phyloP scores from a whole-genome alignment of 2,113 vertebrate species.

The Datnioides undecimradiatus region DNA sequence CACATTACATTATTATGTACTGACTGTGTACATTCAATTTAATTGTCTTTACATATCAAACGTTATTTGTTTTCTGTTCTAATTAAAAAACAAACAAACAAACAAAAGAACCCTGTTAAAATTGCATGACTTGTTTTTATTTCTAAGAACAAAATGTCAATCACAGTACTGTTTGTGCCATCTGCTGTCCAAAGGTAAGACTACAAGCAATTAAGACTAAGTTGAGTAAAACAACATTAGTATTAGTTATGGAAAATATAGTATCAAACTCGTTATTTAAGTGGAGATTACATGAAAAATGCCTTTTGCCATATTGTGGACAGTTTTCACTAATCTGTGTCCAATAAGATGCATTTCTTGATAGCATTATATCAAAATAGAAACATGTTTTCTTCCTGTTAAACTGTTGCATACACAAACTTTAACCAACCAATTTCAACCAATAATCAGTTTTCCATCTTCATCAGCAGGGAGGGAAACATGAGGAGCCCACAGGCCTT shows the following conservation, averaged over 20 bases:
- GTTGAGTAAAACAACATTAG: neutral
- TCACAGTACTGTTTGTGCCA: constrained; percentile 24
- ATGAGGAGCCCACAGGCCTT: constrained; percentile 89
- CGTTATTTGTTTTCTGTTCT: neutral
- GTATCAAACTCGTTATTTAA: too few relatives aligned
- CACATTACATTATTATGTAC: neutral
- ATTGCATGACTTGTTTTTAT: neutral
- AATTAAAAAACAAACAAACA: neutral
- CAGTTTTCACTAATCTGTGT: too few relatives aligned
- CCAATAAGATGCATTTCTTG: too few relatives aligned
- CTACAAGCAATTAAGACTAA: neutral
- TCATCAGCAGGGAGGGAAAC: constrained; percentile 85
- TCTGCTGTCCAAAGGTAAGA: constrained; percentile 47
- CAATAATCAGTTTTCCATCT: constrained; percentile 2
- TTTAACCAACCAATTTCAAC: too few relatives aligned
- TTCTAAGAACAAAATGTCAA: neutral
- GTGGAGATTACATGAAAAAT: too few relatives aligned
- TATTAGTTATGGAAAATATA: too few relatives aligned
- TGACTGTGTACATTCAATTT: neutral
- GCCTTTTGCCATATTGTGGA: too few relatives aligned
- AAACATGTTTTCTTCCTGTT: too few relatives aligned
- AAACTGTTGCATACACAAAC: too few relatives aligned
- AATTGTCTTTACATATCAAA: neutral
- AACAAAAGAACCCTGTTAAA: neutral
- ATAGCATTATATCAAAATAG: too few relatives aligned